These are phyloP conservation scores for Porites rus DNA, from an alignment of 92 coral and sea anemone genomes.

Conservation along the genomic window DNA sequence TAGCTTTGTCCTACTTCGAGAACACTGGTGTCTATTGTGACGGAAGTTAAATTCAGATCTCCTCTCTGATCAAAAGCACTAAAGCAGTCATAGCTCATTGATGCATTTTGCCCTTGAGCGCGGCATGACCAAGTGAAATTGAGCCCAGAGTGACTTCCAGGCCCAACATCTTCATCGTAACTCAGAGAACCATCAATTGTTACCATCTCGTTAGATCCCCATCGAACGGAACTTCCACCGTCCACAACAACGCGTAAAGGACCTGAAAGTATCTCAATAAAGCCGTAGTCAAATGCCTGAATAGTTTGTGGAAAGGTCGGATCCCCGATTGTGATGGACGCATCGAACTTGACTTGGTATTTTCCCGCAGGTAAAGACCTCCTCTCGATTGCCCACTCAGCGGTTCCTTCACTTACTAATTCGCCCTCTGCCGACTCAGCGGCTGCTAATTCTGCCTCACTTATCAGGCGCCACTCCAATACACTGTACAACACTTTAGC, in stretches of 20 bases:
- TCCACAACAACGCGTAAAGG: conserved; percentile 49
- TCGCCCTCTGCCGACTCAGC: conserved; percentile 4
- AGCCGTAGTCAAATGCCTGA: conserved; percentile 41
- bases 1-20: background rate
- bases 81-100: conserved; percentile 1
- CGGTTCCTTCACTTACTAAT: conserved; percentile 8
- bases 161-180: conserved; percentile 46
- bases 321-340: background rate
- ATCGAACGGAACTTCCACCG: conserved; percentile 37
- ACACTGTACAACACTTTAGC: background rate
- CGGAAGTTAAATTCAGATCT: background rate
- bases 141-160: conserved; percentile 29
- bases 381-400: conserved; percentile 20
- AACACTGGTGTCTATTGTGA: background rate
- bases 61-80: background rate
- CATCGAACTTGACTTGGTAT: conserved; percentile 5
- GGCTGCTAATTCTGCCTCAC: background rate
- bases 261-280: conserved; percentile 41
- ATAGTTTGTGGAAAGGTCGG: background rate
- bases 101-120: background rate
- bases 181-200: conserved; percentile 50
- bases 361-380: conserved; percentile 2
- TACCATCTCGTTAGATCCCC: conserved; percentile 18
- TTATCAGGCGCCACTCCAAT: conserved; percentile 19
- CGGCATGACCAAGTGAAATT: conserved; percentile 53